These are phyloP conservation scores for Lagorchestes hirsutus DNA, from an alignment of 2,797 vertebrate species.

Conservation along the genomic window DNA sequence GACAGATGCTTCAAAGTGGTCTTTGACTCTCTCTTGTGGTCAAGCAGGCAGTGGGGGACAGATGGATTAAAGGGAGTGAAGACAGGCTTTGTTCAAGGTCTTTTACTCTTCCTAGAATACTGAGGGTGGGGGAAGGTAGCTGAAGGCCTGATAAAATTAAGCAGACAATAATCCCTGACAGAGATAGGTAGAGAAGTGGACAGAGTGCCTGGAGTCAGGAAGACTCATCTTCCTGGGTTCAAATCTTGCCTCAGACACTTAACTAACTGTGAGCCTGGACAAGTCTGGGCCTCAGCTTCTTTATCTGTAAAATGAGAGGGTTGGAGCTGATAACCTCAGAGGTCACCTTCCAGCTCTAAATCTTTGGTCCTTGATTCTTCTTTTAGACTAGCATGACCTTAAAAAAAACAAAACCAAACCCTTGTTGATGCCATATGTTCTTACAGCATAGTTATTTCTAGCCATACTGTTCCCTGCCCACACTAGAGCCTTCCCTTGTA, in stretches of 20 bases:
- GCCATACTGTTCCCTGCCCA: not conserved
- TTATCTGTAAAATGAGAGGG: not conserved
- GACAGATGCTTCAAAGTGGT: not conserved
- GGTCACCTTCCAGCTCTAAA: not conserved
- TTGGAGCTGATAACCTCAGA: not conserved
- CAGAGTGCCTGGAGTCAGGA: not conserved
- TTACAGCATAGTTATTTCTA: not conserved
- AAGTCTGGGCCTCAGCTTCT: not conserved
- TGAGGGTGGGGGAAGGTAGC: not conserved
- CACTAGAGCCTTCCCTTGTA: not conserved
- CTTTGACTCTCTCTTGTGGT: not conserved
- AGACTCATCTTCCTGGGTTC: not conserved
- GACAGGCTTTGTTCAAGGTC: not conserved
- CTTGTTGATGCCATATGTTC: not conserved
- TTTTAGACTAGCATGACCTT: not conserved
- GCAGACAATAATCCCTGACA: not conserved
- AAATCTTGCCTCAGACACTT: not conserved
- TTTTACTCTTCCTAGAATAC: not conserved
- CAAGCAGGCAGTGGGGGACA: not conserved
- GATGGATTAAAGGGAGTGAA: not conserved
- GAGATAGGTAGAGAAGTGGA: not conserved
- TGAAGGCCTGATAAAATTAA: not conserved
- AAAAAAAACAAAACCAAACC: not conserved
- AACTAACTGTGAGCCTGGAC: not conserved
- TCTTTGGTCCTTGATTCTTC: not conserved